These are phyloP conservation scores for Nomada fabriciana DNA, from an alignment of 2,888 invertebrate species.

Conservation along the genomic window DNA sequence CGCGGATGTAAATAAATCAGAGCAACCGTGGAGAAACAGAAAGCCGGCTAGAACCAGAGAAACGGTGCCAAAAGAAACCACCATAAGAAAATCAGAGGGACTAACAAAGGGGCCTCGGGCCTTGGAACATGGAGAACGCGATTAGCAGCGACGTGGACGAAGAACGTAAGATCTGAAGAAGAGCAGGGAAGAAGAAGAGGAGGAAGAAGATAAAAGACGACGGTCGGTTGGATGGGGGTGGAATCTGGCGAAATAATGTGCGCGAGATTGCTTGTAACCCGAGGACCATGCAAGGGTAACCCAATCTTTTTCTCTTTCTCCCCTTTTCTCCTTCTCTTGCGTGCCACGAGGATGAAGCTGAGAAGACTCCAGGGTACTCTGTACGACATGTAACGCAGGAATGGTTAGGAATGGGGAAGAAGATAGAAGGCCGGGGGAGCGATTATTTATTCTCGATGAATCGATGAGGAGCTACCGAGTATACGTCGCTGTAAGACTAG, in stretches of 20 bases:
- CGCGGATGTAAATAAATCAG: constrained; percentile 79
- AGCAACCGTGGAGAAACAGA: constrained; percentile 40
- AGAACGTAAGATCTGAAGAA: background rate
- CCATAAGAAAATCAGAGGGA: constrained; percentile 11
- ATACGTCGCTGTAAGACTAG: constrained; percentile 60
- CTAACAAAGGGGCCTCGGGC: background rate
- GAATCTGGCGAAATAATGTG: constrained; percentile 78
- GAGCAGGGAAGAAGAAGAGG: background rate
- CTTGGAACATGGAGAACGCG: constrained; percentile 6
- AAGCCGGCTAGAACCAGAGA: constrained; percentile 15
- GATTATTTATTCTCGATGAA: constrained; percentile 73
- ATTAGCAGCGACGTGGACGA: background rate
- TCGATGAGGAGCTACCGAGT: constrained; percentile 74
- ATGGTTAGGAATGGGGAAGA: background rate
- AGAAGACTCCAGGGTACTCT: constrained; percentile 22
- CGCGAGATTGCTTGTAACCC: constrained; percentile 82
- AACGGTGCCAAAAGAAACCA: background rate
- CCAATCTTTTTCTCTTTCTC: constrained; percentile 72
- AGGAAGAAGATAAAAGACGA: constrained; percentile 33
- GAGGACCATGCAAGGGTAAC: constrained; percentile 80
- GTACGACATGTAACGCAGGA: background rate
- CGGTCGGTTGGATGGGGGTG: constrained; percentile 59
- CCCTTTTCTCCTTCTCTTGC: constrained; percentile 20
- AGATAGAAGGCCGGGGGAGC: constrained; percentile 27
- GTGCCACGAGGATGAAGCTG: constrained; percentile 42